A percentile compares a stretch with the other conserved stretches of the same genome.
These are phyloP conservation scores for Poeciliopsis paucimaculata DNA, from an alignment of 2,797 vertebrate species.

Conservation along the genomic window DNA sequence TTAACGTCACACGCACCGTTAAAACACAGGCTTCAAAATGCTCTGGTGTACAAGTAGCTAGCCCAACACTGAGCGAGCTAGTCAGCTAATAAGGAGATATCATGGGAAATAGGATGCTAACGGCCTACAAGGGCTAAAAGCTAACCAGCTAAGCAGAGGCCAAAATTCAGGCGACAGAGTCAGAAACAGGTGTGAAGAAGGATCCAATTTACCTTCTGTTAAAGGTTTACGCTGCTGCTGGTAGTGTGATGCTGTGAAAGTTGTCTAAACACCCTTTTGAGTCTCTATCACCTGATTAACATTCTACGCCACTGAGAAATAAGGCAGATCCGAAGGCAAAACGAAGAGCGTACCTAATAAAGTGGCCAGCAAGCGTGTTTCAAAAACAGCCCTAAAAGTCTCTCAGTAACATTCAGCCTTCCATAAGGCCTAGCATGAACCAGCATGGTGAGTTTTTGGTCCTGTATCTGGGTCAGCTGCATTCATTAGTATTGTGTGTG, in stretches of 20 bases:
- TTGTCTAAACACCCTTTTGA: background rate
- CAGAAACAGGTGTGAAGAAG: background rate
- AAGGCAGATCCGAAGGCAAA: background rate
- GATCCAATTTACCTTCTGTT: background rate
- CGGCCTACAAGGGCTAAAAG: too few relatives aligned
- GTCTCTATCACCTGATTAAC: background rate
- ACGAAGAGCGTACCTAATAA: background rate
- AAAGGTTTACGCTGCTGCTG: background rate
- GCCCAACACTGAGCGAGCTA: background rate
- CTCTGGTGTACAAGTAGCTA: background rate
- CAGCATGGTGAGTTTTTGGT: background rate
- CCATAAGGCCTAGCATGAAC: background rate
- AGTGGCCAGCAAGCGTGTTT: background rate
- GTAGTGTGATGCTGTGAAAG: background rate
- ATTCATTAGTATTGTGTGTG: slow-evolving; percentile 9
- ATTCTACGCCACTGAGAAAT: background rate
- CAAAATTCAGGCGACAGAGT: background rate
- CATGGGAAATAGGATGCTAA: background rate
- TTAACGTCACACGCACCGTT: too few relatives aligned
- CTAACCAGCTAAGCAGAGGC: too few relatives aligned
- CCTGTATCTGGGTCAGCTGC: slow-evolving; percentile 18
- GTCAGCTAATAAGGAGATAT: background rate
- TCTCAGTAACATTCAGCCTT: background rate
- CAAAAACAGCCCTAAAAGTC: background rate
- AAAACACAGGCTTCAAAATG: background rate